Evolutionary conservation across 2,888 invertebrate species (phyloP), one percentile per base, ranked within the genome.

Genomic region (Clivina fossor): DNA sequence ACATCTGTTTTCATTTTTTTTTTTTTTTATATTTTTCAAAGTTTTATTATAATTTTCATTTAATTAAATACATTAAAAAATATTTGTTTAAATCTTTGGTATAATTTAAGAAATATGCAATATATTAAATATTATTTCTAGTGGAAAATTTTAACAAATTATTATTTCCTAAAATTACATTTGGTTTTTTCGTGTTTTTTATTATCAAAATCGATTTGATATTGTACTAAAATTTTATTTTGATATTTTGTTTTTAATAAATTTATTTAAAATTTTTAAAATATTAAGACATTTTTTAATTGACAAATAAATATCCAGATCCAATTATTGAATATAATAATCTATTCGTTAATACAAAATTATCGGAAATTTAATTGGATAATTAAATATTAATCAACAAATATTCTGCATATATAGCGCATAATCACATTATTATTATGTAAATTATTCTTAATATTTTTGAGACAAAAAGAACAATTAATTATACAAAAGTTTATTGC

Each of bases 41-140:
- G 24, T 24, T n/a, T 24, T 41, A 15, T 35, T 13, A 13, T 15
- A 35, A 11, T 35, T 35, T 35, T 35, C 35, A 13, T 26, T 7
- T 11, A 13, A 3, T 3, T 30, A 30, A 30, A 30, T 30, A 11
- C 5, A 30, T 30, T 30, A n/a, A 30, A 30, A 30, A 11, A n/a
- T 30, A 30, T n/a, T 30, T 30, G 30, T 30, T 30, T 30, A 30
- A n/a, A n/a, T n/a, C 13, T 30, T 30, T 30, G 30, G 13, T 30
- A 30, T 13, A n/a, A n/a, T n/a, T n/a, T 11, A 30, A 3, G 9
- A 30, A 30, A 11, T 11, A 30, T 30, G 11, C 4, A 11, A 4
- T 4, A 9, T 4, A 30, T 30, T 3, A 11, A 3, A 4, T 30
- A 2, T 11, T 30, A 9, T 3, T 4, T 30, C 13, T 30, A 30